Percentiles rank a stretch among this genome's conserved stretches.
Evolutionary conservation across 2,797 vertebrate species (phyloP).

Genomic region (Chelonia mydas): DNA sequence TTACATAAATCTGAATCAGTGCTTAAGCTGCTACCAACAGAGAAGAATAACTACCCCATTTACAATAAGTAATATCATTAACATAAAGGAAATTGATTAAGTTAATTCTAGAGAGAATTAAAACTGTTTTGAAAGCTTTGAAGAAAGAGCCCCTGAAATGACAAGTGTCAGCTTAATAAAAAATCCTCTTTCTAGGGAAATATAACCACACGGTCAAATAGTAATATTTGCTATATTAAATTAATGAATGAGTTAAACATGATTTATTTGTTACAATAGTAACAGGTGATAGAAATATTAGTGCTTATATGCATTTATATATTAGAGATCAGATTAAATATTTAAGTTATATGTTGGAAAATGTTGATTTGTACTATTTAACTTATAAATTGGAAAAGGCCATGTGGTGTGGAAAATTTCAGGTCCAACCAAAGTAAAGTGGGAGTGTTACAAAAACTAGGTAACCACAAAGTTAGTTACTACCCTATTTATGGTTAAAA

Average conservation of each 20-base stretch:
- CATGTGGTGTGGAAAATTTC: not conserved
- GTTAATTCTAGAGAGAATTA: conserved; percentile 15
- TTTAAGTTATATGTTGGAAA: conserved; percentile 1
- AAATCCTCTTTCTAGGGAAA: conserved; percentile 29
- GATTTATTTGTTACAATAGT: conserved; percentile 44
- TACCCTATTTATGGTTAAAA: not conserved
- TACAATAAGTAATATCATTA: conserved; percentile 48
- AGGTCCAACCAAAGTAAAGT: not conserved
- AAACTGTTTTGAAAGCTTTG: conserved; percentile 39
- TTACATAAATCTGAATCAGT: conserved; percentile 24
- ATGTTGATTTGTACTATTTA: not conserved
- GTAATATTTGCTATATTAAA: conserved; percentile 33
- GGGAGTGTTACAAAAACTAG: not conserved
- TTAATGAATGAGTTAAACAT: conserved; percentile 44
- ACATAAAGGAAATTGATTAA: conserved; percentile 22
- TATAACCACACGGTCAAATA: conserved; percentile 42
- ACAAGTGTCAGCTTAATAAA: conserved; percentile 35
- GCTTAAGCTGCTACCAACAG: not conserved
- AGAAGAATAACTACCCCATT: not conserved
- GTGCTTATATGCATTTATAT: conserved; percentile 17
- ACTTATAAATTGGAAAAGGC: not conserved
- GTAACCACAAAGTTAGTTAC: not conserved
- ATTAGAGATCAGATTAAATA: conserved; percentile 18
- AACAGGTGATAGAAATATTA: conserved; percentile 34
- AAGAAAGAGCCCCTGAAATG: conserved; percentile 14